These are phyloP conservation scores for Heterodera carotae DNA, from an alignment of 1,140 invertebrate genomes.

Conservation along the genomic window DNA sequence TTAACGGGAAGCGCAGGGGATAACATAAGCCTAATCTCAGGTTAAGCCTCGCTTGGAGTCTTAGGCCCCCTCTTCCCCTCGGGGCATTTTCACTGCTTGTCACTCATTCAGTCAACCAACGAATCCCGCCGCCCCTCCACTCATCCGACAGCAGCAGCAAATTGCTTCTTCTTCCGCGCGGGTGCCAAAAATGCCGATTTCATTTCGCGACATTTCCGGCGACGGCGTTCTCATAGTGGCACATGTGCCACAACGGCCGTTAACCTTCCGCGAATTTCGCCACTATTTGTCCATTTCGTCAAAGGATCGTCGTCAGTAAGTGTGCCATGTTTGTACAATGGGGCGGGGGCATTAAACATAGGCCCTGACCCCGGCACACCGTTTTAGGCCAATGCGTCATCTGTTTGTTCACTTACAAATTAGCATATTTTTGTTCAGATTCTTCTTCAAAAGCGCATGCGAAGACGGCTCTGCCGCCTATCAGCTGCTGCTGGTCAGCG, in stretches of 20 bases:
- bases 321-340: too few relatives aligned
- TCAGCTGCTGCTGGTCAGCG: slow-evolving; percentile 53
- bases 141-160: slow-evolving; percentile 17
- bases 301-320: slow-evolving; percentile 46
- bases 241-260: slow-evolving; percentile 46
- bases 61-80: background rate
- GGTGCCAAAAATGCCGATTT: slow-evolving; percentile 28
- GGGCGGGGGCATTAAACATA: too few relatives aligned
- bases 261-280: slow-evolving; percentile 57
- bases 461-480: slow-evolving; percentile 60
- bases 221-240: slow-evolving; percentile 60
- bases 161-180: background rate
- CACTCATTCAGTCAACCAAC: background rate
- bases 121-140: background rate
- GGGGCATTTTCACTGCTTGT: background rate
- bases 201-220: slow-evolving; percentile 21
- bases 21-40: too few relatives aligned
- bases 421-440: too few relatives aligned
- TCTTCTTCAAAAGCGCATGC: slow-evolving; percentile 62
- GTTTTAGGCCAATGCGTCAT: slow-evolving; percentile 38
- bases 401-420: slow-evolving; percentile 4
- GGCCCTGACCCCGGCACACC: too few relatives aligned
- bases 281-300: slow-evolving; percentile 50
- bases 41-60: too few relatives aligned
- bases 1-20: background rate